Base-by-base conservation (phyloP, 92 coral and sea anemone genomes). In the Bergia sp. region DNA sequence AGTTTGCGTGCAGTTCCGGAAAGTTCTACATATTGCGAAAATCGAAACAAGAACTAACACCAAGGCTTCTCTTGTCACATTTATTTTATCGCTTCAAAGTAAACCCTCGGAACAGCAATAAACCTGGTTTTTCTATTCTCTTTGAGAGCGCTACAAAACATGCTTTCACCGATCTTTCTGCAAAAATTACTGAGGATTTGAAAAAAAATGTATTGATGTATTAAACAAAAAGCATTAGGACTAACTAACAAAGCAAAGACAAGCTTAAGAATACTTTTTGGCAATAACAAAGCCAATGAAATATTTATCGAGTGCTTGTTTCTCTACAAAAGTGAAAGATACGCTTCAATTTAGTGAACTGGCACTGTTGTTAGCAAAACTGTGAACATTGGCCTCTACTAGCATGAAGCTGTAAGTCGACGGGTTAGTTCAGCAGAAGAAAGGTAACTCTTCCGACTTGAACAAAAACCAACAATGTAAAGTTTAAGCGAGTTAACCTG, bases 241-340 rank as follows among this genome's bases (percentile, higher is more conserved):
- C 8, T 36, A 36, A 45, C n/a, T 41, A 67, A 23, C 45, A 45
- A 47, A 44, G 12, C 78, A 69, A 38, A 13, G 75, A 69, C 38
- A 23, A 29, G 29, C 29, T 29, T 29, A 29, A 37, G 20, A 50
- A 55, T 10, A 89, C 85, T 90, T 91, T 75, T 47, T 82, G 82
- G 16, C 64, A 81, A 73, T 76, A 91, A 91, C 91, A 88, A 82
- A 83, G 84, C 57, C 18, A 36, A 91, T 91, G 82, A 89, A 91
- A 89, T 89, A 91, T 91, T 91, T 81, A 91, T 85, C 76, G 82
- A 40, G 78, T 73, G 88, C 71, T 91, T 91, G 77, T 73, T 44
- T 84, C 79, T 36, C 2, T 29, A 44, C 79, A 71, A 72, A 18
- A 13, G 23, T 44, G 37, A 49, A 36, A 84, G 64, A 7, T 8